These are phyloP conservation scores for Drosophila multiciliata DNA, from an alignment of 2,888 invertebrate genomes.

Conservation along the genomic window DNA sequence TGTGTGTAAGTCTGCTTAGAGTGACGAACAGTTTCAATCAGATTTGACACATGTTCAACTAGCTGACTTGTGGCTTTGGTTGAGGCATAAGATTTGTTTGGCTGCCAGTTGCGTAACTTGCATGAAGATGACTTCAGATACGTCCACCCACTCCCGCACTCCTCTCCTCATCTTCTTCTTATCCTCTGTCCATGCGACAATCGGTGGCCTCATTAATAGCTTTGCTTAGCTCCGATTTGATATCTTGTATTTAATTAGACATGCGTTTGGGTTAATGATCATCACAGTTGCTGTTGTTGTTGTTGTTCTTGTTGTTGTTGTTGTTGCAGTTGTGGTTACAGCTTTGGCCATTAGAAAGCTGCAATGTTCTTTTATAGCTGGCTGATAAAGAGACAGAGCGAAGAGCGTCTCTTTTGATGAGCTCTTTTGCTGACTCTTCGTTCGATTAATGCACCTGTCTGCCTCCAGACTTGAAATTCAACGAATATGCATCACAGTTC, in stretches of 20 bases:
- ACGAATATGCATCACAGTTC: slow-evolving; percentile 54
- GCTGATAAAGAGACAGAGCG: slow-evolving; percentile 6
- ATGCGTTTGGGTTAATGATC: slow-evolving; percentile 65
- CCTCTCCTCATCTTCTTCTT: not conserved
- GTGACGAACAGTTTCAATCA: slow-evolving; percentile 51
- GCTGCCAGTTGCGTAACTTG: slow-evolving; percentile 47
- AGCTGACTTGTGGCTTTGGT: slow-evolving; percentile 48
- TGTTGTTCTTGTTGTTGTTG: slow-evolving; percentile 30
- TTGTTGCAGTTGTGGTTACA: slow-evolving; percentile 40
- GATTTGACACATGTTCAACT: slow-evolving; percentile 50
- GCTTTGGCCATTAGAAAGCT: slow-evolving; percentile 74
- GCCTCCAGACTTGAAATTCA: slow-evolving; percentile 47
- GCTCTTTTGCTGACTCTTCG: slow-evolving; percentile 37
- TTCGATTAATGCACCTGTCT: slow-evolving; percentile 60
- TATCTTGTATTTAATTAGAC: slow-evolving; percentile 75
- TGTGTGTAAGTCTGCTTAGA: slow-evolving; percentile 3
- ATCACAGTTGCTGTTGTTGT: slow-evolving; percentile 23
- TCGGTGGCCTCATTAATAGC: slow-evolving; percentile 64
- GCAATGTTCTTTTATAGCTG: slow-evolving; percentile 44
- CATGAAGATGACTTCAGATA: slow-evolving; percentile 30
- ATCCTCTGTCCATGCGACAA: slow-evolving; percentile 39
- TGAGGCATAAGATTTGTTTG: slow-evolving; percentile 44
- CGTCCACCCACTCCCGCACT: not conserved
- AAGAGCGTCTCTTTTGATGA: slow-evolving; percentile 14
- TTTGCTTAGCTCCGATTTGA: slow-evolving; percentile 48